Base-by-base conservation (phyloP, 1,140 invertebrate species). In the Drosophila grimshawi region DNA sequence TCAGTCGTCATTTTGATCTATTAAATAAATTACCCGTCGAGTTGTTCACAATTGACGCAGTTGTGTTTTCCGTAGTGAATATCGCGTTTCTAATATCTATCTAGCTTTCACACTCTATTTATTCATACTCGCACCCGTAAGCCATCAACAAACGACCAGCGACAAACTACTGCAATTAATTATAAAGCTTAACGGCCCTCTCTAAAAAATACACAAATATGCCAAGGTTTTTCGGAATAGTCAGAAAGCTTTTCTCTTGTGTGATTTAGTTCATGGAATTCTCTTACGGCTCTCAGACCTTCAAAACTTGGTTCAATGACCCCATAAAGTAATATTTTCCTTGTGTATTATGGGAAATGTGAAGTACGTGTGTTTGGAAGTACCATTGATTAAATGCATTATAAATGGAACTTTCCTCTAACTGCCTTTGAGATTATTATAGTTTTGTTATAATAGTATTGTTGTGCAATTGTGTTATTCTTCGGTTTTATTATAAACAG, bases 1-100 rank as follows among this genome's bases (percentile, higher is more conserved):
- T 67, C 35, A n/a, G 48, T 19, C 3, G 67, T 37, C 61, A 85
- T 85, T 55, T 32, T 43, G 5, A 10, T 5, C 61, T 55, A 11
- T 35, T 51, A 7, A 19, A 59, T 37, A 0, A 2, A 19, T n/a
- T 29, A 45, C 46, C 10, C 39, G 39, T 43, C 10, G 8, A 43
- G 39, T 4, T 43, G n/a, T 43, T 43, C 10, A 27, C 5, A 51
- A 48, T 56, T 2, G 32, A 43, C 57, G 57, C 5, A 41, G 32
- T 7, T 39, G 27, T 33, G 27, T 45, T 59, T 11, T 19, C 27
- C 27, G 27, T 30, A 32, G 29, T 49, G 39, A 45, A 11, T 45
- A 7, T 7, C 19, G n/a, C 35, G 45, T 19, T 19, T 39, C 55
- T 59, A 67, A 67, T 49, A 30, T 8, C 46, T 29, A 7, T 37